Percentiles rank a stretch among this genome's conserved stretches.
phyloP scores from a whole-genome alignment of 1,140 invertebrate species.

The Dendroctonus valens region DNA sequence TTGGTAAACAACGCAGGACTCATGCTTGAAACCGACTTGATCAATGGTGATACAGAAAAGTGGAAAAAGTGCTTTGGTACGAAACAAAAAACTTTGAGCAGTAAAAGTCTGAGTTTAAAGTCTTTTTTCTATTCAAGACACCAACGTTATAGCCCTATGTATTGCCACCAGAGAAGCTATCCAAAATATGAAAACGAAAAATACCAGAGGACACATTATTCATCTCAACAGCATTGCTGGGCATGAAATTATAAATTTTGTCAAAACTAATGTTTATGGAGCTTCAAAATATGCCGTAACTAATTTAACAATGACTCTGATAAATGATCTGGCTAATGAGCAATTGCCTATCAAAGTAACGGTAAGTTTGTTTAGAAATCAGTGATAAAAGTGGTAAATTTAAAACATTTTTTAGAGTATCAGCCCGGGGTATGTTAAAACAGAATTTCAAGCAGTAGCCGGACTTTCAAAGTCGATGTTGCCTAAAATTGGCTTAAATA shows the following conservation, averaged over 20 bases:
- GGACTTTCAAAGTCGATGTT: conserved; percentile 5
- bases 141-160: conserved; percentile 56
- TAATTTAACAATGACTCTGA: conserved; percentile 55
- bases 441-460: conserved; percentile 6
- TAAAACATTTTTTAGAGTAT: conserved; percentile 31
- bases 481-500: conserved; percentile 3
- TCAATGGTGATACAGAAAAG: conserved; percentile 35
- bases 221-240: conserved; percentile 60
- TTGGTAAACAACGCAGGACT: conserved; percentile 68
- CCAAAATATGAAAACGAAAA: conserved; percentile 58
- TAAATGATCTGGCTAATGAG: conserved; percentile 53
- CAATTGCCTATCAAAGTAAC: conserved; percentile 50
- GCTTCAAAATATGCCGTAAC: conserved; percentile 58
- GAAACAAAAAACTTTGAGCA: too few species aligned
- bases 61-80: conserved; percentile 28
- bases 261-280: conserved; percentile 51
- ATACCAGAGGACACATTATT: conserved; percentile 65
- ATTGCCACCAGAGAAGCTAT: conserved; percentile 64
- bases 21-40: conserved; percentile 33
- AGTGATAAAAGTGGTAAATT: not conserved
- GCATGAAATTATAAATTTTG: conserved; percentile 25
- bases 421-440: conserved; percentile 30
- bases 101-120: not conserved
- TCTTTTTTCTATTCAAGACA: conserved; percentile 13
- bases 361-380: conserved; percentile 42